Conservation (phyloP, 2,797 vertebrate genomes). For the Melanotaenia trifasciata region DNA sequence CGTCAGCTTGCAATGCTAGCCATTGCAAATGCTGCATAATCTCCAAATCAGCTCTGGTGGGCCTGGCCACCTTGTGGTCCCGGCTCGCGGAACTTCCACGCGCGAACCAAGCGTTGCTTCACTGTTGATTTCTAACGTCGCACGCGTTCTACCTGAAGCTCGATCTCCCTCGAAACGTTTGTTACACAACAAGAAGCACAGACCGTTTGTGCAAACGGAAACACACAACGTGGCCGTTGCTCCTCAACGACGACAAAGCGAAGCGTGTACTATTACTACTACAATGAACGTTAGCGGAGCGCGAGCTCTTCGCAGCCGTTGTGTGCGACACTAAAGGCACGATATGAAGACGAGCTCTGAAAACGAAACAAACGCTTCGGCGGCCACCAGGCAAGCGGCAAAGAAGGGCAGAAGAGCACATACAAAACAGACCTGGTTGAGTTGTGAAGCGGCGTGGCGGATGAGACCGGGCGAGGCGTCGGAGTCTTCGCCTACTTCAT, state of each 20-base stretch:
- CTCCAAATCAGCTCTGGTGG: conserved; percentile 5
- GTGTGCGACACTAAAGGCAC: conserved; percentile 3
- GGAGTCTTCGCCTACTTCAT: conserved; percentile 69
- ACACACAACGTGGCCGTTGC: conserved; percentile 17
- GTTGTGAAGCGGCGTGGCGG: background rate
- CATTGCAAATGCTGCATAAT: conserved; percentile 5
- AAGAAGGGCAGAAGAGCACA: background rate
- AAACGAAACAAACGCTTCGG: conserved; percentile 44
- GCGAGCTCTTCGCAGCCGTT: fast-evolving
- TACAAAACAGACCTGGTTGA: conserved; percentile 65
- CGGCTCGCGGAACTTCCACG: conserved; percentile 8
- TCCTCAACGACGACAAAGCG: background rate
- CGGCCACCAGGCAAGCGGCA: conserved; percentile 27
- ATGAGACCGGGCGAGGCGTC: conserved; percentile 14
- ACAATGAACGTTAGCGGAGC: fast-evolving
- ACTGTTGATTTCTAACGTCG: background rate
- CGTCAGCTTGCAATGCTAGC: conserved; percentile 53
- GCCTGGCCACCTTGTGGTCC: conserved; percentile 5
- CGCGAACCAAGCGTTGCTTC: background rate
- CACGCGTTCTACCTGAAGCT: conserved; percentile 10
- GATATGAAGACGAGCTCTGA: conserved; percentile 10
- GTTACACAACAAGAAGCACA: conserved; percentile 48
- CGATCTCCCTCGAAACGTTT: conserved; percentile 4
- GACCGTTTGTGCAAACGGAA: conserved; percentile 44
- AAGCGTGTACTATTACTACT: fast-evolving